A percentile compares a stretch with the other conserved stretches of the same genome.
phyloP scores from a whole-genome alignment of 2,797 vertebrate species.

The Cryptoprocta ferox region DNA sequence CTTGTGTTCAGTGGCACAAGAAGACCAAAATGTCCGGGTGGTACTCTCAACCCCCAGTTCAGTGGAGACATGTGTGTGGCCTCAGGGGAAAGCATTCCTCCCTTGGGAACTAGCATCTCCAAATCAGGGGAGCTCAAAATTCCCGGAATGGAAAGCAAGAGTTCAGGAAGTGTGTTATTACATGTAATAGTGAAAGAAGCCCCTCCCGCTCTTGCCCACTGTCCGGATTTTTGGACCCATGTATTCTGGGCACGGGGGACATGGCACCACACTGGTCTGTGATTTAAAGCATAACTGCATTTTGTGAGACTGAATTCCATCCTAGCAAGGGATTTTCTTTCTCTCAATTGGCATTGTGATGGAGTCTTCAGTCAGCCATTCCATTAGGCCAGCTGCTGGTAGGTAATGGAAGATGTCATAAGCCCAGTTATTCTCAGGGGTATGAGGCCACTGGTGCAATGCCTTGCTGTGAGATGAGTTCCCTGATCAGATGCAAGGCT shows the following conservation, averaged over 20 bases:
- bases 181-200: neutral
- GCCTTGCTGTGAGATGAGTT: neutral
- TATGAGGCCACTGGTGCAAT: neutral
- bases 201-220: neutral
- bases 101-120: neutral
- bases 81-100: neutral
- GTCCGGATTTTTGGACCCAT: neutral
- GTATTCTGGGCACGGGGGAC: neutral
- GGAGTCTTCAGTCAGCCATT: neutral
- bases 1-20: neutral
- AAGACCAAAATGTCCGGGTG: neutral
- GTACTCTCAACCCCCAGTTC: neutral
- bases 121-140: neutral
- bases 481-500: neutral
- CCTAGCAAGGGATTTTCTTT: conserved; percentile 37
- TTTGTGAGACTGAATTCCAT: neutral
- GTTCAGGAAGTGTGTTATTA: neutral
- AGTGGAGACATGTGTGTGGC: neutral
- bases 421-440: neutral
- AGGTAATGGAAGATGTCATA: neutral
- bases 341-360: neutral
- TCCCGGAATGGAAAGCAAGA: neutral
- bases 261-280: neutral
- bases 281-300: neutral
- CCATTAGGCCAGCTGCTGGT: neutral